Evolutionary conservation across 2,797 vertebrate genomes (phyloP).

Genomic region (Sebastes matsubarae): DNA sequence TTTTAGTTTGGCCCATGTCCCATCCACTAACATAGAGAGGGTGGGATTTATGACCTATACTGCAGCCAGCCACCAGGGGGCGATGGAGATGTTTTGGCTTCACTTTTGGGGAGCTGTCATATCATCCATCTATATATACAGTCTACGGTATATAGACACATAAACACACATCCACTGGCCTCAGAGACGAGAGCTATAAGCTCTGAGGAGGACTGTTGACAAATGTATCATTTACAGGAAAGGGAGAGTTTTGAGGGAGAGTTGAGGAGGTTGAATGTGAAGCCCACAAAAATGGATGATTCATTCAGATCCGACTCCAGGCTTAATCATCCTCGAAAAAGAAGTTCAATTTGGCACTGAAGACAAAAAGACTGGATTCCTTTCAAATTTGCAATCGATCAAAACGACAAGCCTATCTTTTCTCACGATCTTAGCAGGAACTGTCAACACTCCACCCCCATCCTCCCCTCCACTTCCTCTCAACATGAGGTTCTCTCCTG

Average conservation of each 20-base stretch:
- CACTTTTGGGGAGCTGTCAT: too few species aligned
- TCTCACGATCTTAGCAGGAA: conserved; percentile 1
- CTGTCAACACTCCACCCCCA: neutral
- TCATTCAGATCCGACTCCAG: neutral
- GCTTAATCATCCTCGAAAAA: conserved; percentile 21
- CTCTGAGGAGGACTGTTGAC: neutral
- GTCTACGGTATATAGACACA: neutral
- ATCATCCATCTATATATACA: too few species aligned
- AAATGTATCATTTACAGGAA: conserved; percentile 19
- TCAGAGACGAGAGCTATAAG: neutral
- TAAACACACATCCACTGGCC: conserved; percentile 1
- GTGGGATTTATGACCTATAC: too few species aligned
- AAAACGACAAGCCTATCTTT: conserved; percentile 13
- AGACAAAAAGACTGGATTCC: conserved; percentile 19
- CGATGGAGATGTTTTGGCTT: too few species aligned
- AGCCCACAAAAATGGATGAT: conserved; percentile 36
- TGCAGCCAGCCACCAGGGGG: too few species aligned
- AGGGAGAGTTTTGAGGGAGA: conserved; percentile 19
- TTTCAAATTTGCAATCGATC: conserved; percentile 16
- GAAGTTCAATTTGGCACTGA: conserved; percentile 12
- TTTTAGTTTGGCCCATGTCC: too few species aligned
- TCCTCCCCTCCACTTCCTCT: neutral
- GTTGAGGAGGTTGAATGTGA: conserved; percentile 3
- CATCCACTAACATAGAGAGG: too few species aligned
- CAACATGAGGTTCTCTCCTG: neutral